Evolutionary conservation across 2,888 invertebrate genomes (phyloP), one percentile per base, ranked within the genome.

Genomic region (Palloptera scutellata): DNA sequence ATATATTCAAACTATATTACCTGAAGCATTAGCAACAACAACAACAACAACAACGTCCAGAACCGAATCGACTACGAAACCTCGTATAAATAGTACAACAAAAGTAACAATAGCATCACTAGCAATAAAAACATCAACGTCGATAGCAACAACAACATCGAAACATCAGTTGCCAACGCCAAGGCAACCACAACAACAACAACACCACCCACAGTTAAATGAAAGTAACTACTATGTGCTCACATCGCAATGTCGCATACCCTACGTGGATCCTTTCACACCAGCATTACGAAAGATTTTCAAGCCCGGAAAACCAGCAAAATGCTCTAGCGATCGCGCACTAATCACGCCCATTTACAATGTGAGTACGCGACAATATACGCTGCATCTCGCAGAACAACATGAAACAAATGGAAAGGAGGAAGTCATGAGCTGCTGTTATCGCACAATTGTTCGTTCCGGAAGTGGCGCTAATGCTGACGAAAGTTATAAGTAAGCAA

Each of bases 171-270:
- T 30, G 30, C 30, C 30, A 30, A n/a, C n/a, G n/a, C n/a, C n/a
- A n/a, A n/a, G n/a, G n/a, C n/a, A n/a, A n/a, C 6, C 6, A 30
- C 30, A 30, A 6, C 30, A 30, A 30, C 30, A 30, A 30, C 30
- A 30, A 6, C 30, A 30, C 2, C 30, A 30, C 2, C 30, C 30
- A 4, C 30, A 30, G 6, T 30, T 30, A 30, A 30, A 30, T 30
- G 30, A 30, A 30, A 30, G 30, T 30, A 67, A 80, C 57, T 85
- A 74, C 68, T 78, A 79, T 64, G 84, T 85, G 1, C 79, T 87
- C 83, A 90, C 87, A 68, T 81, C 88, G 9, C 86, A 86, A 74
- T 91, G 91, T 75, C 87, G 86, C 73, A 90, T 91, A 79, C 86
- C 88, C 1, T 87, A 89, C 62, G 73, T 89, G 54, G 86, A 90